phyloP scores from a whole-genome alignment of 2,113 vertebrate species.

The Symphodus melops region DNA sequence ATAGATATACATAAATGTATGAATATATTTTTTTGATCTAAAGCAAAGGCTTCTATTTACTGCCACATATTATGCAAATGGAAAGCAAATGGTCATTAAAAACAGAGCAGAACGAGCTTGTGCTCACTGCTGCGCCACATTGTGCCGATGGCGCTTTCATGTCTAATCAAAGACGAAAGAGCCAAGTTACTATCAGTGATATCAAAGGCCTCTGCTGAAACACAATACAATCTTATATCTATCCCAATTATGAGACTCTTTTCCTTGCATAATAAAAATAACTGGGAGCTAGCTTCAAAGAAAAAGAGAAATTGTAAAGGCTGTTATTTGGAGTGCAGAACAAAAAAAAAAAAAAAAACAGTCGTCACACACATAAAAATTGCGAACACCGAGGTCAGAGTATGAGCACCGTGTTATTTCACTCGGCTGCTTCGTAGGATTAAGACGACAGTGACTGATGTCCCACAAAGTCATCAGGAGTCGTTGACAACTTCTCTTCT shows the following conservation, averaged over 20 bases:
- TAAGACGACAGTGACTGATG: background rate
- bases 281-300: constrained; percentile 51
- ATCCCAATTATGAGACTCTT: constrained; percentile 52
- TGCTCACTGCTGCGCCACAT: constrained; percentile 32
- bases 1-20: constrained; percentile 60
- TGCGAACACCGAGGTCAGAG: background rate
- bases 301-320: constrained; percentile 21
- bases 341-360: constrained; percentile 23
- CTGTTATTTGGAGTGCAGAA: constrained; percentile 24
- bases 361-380: background rate
- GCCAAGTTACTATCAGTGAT: constrained; percentile 63
- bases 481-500: too few relatives aligned
- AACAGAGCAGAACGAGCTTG: constrained; percentile 13
- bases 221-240: constrained; percentile 64
- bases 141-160: constrained; percentile 61
- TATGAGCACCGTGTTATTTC: background rate
- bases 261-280: constrained; percentile 45
- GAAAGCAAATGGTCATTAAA: constrained; percentile 63
- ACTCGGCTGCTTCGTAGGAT: background rate
- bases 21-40: constrained; percentile 58
- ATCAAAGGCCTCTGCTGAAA: constrained; percentile 62
- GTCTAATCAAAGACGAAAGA: constrained; percentile 64
- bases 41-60: constrained; percentile 61
- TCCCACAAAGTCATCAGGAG: background rate
- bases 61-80: constrained; percentile 61